These are phyloP conservation scores for Corythornis cristatus DNA, from an alignment of 2,113 vertebrate species.

Conservation along the genomic window DNA sequence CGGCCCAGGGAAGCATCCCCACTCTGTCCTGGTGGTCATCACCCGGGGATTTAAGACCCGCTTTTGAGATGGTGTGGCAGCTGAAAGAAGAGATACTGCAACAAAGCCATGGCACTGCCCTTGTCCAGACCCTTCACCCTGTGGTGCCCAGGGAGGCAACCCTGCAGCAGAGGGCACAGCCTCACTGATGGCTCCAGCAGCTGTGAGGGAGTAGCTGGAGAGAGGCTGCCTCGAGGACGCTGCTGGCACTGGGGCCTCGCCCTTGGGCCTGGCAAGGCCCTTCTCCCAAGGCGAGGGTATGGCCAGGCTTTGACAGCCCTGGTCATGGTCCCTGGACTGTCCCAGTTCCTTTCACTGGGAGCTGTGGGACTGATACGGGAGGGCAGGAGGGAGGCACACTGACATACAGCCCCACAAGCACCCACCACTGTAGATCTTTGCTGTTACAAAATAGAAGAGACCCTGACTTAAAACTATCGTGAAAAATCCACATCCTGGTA, in stretches of 20 bases:
- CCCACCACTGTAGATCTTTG: not conserved
- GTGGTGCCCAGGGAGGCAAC: fast-evolving
- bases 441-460: not conserved
- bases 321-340: fast-evolving
- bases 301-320: not conserved
- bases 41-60: not conserved
- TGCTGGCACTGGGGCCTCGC: no score
- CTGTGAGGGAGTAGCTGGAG: fast-evolving
- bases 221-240: not conserved
- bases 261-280: fast-evolving
- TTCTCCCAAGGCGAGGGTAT: not conserved
- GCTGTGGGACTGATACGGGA: fast-evolving
- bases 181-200: fast-evolving
- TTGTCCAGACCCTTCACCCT: not conserved
- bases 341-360: not conserved
- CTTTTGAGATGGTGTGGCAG: not conserved
- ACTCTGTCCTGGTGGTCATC: not conserved
- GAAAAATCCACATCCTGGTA: not conserved
- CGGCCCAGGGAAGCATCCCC: not conserved
- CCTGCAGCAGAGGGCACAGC: fast-evolving
- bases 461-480: not conserved
- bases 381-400: fast-evolving
- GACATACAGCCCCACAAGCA: not conserved
- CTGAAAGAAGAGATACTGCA: not conserved
- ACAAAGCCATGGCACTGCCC: no score